Base-by-base conservation (phyloP, 1,140 invertebrate species). In the Metaphire vulgaris region DNA sequence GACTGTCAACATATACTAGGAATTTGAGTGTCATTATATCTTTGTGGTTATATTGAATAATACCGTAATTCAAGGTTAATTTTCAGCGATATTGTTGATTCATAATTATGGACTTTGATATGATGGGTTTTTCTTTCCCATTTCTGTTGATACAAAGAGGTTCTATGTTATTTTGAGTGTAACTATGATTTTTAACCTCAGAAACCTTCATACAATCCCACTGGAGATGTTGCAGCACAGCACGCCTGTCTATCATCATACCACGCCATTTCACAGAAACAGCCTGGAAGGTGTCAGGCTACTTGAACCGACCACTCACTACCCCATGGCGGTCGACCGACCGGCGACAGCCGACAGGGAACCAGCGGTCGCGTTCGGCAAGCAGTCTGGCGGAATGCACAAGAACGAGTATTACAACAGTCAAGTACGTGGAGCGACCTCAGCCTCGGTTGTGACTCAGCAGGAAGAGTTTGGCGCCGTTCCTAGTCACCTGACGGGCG, bases 351-450 rank as follows among this genome's bases (percentile, higher is more conserved):
- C 41, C 6, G 41, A 56, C 41, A 56, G 41, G 21, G 41, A 56
- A 56, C 41, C 41, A 56, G 21, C 21, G 6, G 21, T 12, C 21
- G 6, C 41, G 41, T 56, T 56, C 41, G 21, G 21, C 41, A 56
- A 56, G 41, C 41, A 56, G 21, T 56, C 41, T 56, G n/a, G n/a
- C n/a, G 6, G 21, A 21, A 56, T 56, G 41, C 41, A 56, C 41
- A 56, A 56, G 41, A 56, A 56, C 21, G 41, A 56, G 41, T 56
- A 56, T 56, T 56, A 56, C 41, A 56, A 56, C 41, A 56, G 41
- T 56, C 41, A 56, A 56, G 41, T 56, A 6, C 41, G 41, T 12
- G 41, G 41, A 21, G 41, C 41, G 21, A n/a, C n/a, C n/a, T 56
- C 41, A 6, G 41, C 41, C 21, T 56, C 41, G 6, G 41, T 21